Percentiles rank a stretch among this genome's conserved stretches.
Conservation (phyloP, 2,888 invertebrate genomes). For the Chrysina gloriosa region DNA sequence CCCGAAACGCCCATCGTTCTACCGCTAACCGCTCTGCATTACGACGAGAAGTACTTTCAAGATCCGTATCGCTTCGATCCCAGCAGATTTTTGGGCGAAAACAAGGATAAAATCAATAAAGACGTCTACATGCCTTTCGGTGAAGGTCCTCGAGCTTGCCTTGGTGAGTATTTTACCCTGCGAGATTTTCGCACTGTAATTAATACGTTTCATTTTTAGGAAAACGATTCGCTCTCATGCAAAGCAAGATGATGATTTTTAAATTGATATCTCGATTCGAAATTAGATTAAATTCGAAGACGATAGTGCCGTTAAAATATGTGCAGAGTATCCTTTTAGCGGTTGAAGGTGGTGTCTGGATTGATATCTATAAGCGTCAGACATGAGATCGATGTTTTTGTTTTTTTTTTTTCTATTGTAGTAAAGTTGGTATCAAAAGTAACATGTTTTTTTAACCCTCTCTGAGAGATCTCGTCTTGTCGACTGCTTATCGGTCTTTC, state of each 20-base stretch:
- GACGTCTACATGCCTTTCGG: conserved; percentile 53
- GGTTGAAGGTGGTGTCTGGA: conserved; percentile 40
- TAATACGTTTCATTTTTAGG: too few species aligned
- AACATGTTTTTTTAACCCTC: too few species aligned
- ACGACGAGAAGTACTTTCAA: conserved; percentile 48
- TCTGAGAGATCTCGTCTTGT: too few species aligned
- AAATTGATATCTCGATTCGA: conserved; percentile 44
- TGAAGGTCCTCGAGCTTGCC: conserved; percentile 53
- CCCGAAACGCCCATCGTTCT: conserved; percentile 46
- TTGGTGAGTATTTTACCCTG: too few species aligned
- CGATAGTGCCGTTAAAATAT: conserved; percentile 41
- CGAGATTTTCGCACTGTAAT: too few species aligned
- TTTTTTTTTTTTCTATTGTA: too few species aligned
- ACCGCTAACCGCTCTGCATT: conserved; percentile 46
- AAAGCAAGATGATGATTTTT: conserved; percentile 45
- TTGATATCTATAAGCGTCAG: conserved; percentile 37
- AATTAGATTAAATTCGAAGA: conserved; percentile 44
- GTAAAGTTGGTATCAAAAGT: too few species aligned
- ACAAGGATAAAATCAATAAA: conserved; percentile 51
- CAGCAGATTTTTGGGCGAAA: conserved; percentile 52
- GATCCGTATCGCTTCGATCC: conserved; percentile 49
- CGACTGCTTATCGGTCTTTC: too few species aligned
- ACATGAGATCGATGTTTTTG: conserved; percentile 10
- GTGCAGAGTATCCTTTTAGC: conserved; percentile 36
- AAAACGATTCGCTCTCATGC: conserved; percentile 47